Evolutionary conservation across 2,113 vertebrate genomes (phyloP).

Genomic region (Limnothrissa miodon): DNA sequence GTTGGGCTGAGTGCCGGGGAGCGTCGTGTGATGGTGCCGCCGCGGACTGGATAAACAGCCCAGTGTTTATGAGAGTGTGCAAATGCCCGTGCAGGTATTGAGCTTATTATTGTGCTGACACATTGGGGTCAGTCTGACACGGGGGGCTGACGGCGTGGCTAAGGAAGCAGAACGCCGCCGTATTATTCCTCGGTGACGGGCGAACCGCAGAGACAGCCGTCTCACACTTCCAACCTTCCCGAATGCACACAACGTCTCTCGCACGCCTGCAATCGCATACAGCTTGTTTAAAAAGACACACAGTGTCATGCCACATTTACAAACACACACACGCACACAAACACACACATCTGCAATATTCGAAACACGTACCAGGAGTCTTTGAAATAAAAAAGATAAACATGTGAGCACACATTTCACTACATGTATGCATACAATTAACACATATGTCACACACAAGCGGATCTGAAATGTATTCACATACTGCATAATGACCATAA

Average conservation of each 20-base stretch:
- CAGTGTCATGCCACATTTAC: too few relatives aligned
- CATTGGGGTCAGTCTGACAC: slow-evolving; percentile 9
- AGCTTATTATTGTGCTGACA: slow-evolving; percentile 18
- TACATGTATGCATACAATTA: background rate
- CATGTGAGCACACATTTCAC: background rate
- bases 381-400: background rate
- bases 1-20: background rate
- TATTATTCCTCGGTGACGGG: background rate
- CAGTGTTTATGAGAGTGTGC: background rate
- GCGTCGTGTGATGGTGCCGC: background rate
- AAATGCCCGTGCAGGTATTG: background rate
- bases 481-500: background rate
- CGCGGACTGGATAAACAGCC: background rate
- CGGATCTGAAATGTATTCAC: background rate
- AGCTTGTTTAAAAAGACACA: too few relatives aligned
- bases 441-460: background rate
- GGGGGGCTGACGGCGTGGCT: background rate
- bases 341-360: background rate
- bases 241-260: background rate
- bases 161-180: background rate
- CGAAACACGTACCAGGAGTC: background rate
- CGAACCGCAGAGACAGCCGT: background rate
- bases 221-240: background rate
- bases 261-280: background rate
- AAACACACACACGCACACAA: background rate